Evolutionary conservation across 2,797 vertebrate genomes (phyloP).

Genomic region (Phyllotis vaccarum): DNA sequence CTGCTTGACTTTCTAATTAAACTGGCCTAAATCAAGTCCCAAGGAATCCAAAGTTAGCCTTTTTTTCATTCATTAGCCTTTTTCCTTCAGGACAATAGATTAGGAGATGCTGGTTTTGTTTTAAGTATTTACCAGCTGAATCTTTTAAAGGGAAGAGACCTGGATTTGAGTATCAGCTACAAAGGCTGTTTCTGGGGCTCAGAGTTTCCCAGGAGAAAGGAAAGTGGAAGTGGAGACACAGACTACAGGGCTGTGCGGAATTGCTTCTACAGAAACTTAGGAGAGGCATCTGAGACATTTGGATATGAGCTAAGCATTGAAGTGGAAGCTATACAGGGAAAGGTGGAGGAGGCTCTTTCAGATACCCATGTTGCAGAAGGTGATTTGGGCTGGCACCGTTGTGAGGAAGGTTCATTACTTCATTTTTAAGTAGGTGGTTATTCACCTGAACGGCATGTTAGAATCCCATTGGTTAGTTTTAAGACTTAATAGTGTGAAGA

Average conservation of each 20-base stretch:
- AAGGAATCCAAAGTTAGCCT: not conserved
- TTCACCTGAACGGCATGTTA: not conserved
- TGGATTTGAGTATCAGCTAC: constrained; percentile 20
- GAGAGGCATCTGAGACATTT: not conserved
- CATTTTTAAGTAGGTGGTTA: not conserved
- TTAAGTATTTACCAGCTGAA: not conserved
- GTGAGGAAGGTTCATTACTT: not conserved
- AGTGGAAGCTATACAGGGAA: not conserved
- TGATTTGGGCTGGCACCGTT: not conserved
- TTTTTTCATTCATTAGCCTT: not conserved
- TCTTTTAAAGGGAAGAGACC: not conserved
- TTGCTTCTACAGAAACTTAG: not conserved
- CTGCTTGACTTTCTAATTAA: not conserved
- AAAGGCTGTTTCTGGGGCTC: not conserved
- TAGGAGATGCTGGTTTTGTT: constrained; percentile 2
- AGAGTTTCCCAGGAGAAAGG: not conserved
- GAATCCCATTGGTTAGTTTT: not conserved
- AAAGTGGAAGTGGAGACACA: not conserved
- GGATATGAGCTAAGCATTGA: not conserved
- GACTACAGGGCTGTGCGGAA: not conserved
- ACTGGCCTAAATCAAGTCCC: not conserved
- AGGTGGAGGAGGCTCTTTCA: not conserved
- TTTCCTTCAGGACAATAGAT: not conserved
- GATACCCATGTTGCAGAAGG: not conserved
- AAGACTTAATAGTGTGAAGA: not conserved